Evolutionary conservation across 2,888 invertebrate genomes (phyloP).

Genomic region (Tridacna crocea): DNA sequence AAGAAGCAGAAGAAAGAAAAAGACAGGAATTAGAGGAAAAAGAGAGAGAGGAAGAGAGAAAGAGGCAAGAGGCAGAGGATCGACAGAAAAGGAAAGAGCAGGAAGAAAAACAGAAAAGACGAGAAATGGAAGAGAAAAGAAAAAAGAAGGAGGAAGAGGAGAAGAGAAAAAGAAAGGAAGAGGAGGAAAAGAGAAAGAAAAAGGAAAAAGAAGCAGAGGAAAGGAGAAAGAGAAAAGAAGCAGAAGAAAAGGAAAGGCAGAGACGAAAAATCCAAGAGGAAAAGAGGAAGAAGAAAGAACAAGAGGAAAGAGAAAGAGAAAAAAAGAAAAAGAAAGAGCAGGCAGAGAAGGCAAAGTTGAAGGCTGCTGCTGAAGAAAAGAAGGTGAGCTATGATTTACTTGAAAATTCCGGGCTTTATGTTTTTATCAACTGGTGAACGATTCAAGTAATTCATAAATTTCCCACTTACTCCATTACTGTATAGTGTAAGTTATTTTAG

Average conservation of each 20-base stretch:
- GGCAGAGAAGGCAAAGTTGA: constrained; percentile 34
- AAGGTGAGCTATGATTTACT: constrained; percentile 1
- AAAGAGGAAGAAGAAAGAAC: constrained; percentile 44
- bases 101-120: constrained; percentile 60
- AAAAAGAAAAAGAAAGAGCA: constrained; percentile 34
- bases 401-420: no score
- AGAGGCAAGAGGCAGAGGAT: constrained; percentile 47
- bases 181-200: constrained; percentile 47
- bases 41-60: constrained; percentile 58
- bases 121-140: constrained; percentile 54
- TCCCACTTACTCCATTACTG: no score
- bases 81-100: constrained; percentile 57
- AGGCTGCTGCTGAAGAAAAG: constrained; percentile 28
- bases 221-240: constrained; percentile 34
- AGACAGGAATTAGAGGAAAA: constrained; percentile 59
- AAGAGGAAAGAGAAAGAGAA: constrained; percentile 41
- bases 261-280: constrained; percentile 50
- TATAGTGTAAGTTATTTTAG: no score
- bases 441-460: no score
- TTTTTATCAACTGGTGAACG: no score
- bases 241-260: constrained; percentile 46
- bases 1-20: constrained; percentile 65
- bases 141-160: constrained; percentile 44
- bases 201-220: constrained; percentile 54
- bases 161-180: constrained; percentile 46